Percentiles rank a stretch among this genome's conserved stretches.
Conservation (phyloP, 2,888 invertebrate species). For the Dicyrtomina minuta region DNA sequence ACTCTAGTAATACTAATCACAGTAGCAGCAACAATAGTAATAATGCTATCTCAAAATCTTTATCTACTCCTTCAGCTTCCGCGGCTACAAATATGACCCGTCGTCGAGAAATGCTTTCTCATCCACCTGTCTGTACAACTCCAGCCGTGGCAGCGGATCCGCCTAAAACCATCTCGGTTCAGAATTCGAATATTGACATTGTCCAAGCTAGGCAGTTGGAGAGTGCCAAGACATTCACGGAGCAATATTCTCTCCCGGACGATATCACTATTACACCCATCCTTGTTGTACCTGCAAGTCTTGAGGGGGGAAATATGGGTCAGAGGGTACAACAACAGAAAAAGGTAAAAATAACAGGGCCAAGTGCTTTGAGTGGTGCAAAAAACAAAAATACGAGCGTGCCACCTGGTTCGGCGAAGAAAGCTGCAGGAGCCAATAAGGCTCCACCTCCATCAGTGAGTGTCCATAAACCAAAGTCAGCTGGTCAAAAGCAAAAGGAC, state of each 20-base stretch:
- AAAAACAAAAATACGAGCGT: too few relatives aligned
- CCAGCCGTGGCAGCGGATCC: constrained; percentile 46
- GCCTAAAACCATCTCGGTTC: constrained; percentile 35
- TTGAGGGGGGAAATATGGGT: too few relatives aligned
- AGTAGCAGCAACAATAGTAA: too few relatives aligned
- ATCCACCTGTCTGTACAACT: constrained; percentile 35
- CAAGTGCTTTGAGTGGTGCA: too few relatives aligned
- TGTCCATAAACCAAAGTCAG: background rate
- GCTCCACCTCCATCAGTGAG: too few relatives aligned
- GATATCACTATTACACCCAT: constrained; percentile 53
- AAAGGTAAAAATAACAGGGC: too few relatives aligned
- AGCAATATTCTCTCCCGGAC: constrained; percentile 53
- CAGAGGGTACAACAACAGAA: too few relatives aligned
- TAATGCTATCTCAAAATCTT: background rate
- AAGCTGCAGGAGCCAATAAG: too few relatives aligned
- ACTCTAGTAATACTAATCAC: too few relatives aligned
- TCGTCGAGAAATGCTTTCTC: background rate
- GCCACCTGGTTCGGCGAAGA: too few relatives aligned
- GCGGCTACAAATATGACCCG: background rate
- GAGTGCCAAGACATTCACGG: constrained; percentile 52
- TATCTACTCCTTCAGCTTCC: background rate
- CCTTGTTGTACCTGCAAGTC: background rate
- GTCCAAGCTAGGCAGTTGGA: constrained; percentile 44
- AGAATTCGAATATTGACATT: constrained; percentile 33
- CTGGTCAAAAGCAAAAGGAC: constrained; percentile 35